Conservation (phyloP, 2,113 vertebrate species). For the Rhea pennata region DNA sequence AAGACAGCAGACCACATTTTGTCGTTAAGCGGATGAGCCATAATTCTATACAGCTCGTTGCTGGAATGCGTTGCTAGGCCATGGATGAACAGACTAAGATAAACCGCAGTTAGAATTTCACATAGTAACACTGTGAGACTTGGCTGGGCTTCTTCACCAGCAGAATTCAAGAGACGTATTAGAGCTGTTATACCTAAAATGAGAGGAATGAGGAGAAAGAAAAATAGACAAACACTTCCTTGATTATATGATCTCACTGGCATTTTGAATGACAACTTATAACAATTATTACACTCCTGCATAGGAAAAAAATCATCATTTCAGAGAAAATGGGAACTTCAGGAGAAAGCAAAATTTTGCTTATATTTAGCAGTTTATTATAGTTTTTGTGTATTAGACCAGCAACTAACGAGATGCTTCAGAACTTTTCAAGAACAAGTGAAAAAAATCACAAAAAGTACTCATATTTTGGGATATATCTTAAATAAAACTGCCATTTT, state of each 20-base stretch:
- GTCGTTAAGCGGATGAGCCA: slow-evolving; percentile 92
- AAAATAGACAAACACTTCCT: background rate
- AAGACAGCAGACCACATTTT: slow-evolving; percentile 95
- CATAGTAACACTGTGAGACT: slow-evolving; percentile 91
- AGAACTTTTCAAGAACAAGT: background rate
- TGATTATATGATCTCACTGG: background rate
- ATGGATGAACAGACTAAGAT: slow-evolving; percentile 94
- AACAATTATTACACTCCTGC: background rate
- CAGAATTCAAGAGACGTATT: slow-evolving; percentile 85
- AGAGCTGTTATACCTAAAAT: slow-evolving; percentile 85
- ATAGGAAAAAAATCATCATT: background rate
- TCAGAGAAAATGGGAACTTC: background rate
- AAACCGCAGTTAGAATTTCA: slow-evolving; percentile 94
- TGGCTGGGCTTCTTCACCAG: slow-evolving; percentile 92
- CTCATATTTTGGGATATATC: background rate
- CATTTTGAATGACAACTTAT: background rate
- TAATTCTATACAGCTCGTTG: slow-evolving; percentile 91
- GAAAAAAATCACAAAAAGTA: background rate
- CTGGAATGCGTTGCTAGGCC: slow-evolving; percentile 96
- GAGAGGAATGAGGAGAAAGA: background rate
- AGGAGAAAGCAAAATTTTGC: background rate
- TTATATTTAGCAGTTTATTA: background rate
- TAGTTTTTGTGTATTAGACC: background rate
- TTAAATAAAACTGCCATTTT: background rate
- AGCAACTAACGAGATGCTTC: background rate